phyloP scores from a whole-genome alignment of 2,888 invertebrate species.

The Dryobota labecula region DNA sequence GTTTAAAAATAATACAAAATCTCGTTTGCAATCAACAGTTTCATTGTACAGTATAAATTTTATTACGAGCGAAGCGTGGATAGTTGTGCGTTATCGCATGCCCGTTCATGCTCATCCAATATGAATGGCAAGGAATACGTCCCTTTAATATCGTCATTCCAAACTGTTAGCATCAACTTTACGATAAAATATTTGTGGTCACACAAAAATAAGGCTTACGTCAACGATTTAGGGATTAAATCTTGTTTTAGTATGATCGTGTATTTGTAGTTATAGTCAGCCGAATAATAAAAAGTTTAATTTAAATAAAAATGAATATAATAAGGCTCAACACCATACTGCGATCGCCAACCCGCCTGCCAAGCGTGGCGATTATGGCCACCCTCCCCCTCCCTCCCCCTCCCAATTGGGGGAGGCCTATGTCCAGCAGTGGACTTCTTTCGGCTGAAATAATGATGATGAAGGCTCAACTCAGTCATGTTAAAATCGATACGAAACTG shows the following conservation, averaged over 20 bases:
- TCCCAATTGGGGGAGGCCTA: no score
- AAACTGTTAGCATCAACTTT: slow-evolving; percentile 70
- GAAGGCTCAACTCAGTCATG: no score
- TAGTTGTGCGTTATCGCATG: slow-evolving; percentile 69
- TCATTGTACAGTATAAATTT: slow-evolving; percentile 58
- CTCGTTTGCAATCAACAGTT: slow-evolving; percentile 55
- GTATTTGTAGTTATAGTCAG: slow-evolving; percentile 7
- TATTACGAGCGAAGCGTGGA: slow-evolving; percentile 56
- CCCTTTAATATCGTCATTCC: slow-evolving; percentile 65
- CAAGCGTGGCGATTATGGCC: no score
- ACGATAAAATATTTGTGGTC: slow-evolving; percentile 49
- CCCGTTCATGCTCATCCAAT: slow-evolving; percentile 73
- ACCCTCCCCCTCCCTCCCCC: no score
- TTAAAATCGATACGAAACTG: not conserved
- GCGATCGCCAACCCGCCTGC: no score
- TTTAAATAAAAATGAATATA: not conserved
- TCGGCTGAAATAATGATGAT: no score
- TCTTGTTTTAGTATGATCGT: slow-evolving; percentile 20
- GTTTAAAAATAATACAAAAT: slow-evolving; percentile 39
- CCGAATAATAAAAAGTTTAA: slow-evolving; percentile 1
- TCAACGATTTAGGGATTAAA: slow-evolving; percentile 25
- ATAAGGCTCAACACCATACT: slow-evolving; percentile 6
- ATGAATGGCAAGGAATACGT: slow-evolving; percentile 73
- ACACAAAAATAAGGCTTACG: slow-evolving; percentile 35
- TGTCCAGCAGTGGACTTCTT: no score